Conservation (phyloP, 2,113 vertebrate species). For the Urocolius indicus region DNA sequence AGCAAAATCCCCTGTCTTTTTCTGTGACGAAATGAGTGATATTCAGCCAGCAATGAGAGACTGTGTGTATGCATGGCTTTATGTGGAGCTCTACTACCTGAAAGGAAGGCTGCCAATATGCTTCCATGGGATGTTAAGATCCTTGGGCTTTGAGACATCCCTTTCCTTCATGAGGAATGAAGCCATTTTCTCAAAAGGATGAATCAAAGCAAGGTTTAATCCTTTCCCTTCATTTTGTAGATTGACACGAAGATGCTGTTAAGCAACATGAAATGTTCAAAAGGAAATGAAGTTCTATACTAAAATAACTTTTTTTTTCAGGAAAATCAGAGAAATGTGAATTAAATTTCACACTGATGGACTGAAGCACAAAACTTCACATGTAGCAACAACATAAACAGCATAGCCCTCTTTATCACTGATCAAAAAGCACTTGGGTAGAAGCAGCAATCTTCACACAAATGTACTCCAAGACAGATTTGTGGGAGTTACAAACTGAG, state of each 20-base stretch:
- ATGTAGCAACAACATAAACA: not conserved
- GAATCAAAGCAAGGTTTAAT: not conserved
- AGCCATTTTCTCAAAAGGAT: not conserved
- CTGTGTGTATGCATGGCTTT: not conserved
- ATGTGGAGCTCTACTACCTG: not conserved
- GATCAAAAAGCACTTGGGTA: not conserved
- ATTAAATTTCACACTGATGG: not conserved
- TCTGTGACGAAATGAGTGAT: not conserved
- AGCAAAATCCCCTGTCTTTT: not conserved
- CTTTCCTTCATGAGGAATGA: not conserved
- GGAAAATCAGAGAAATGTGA: not conserved
- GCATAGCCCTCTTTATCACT: not conserved
- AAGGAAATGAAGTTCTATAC: not conserved
- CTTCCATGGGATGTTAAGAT: not conserved
- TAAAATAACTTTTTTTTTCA: not conserved
- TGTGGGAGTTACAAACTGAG: not conserved
- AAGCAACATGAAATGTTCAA: not conserved
- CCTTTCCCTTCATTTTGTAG: not conserved
- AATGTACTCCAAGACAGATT: not conserved
- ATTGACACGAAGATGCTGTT: not conserved
- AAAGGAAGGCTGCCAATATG: not conserved
- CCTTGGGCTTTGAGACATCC: not conserved
- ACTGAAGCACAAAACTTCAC: not conserved
- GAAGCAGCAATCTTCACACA: not conserved
- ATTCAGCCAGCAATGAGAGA: not conserved